Evolutionary conservation across 2,888 invertebrate species (phyloP).

Genomic region (Lycocerus yunnanus): DNA sequence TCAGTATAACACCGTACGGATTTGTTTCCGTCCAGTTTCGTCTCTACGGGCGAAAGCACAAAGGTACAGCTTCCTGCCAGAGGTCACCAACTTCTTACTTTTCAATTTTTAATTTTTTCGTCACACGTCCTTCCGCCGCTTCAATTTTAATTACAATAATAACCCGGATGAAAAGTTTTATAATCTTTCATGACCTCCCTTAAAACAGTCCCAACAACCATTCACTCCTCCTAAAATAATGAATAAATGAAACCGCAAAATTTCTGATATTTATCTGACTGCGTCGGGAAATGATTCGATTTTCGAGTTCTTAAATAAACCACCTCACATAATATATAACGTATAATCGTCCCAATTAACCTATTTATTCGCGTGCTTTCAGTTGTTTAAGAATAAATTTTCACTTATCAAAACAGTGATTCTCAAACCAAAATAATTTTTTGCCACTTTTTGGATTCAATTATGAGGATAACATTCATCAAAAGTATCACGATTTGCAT

Average conservation of each 20-base stretch:
- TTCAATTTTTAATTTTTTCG: too few relatives aligned
- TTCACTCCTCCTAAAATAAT: not conserved
- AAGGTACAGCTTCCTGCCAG: too few relatives aligned
- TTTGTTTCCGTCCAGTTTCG: not conserved
- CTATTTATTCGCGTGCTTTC: too few relatives aligned
- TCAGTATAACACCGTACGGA: not conserved
- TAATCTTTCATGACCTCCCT: not conserved
- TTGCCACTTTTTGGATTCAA: too few relatives aligned
- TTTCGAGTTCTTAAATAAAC: not conserved
- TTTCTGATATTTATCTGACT: not conserved
- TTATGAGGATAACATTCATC: too few relatives aligned
- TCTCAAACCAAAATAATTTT: too few relatives aligned
- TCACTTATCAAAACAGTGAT: too few relatives aligned
- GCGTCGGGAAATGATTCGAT: not conserved
- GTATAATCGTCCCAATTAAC: too few relatives aligned
- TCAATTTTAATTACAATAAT: not conserved
- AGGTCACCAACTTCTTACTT: too few relatives aligned
- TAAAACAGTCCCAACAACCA: not conserved
- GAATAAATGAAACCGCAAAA: not conserved
- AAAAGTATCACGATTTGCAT: too few relatives aligned
- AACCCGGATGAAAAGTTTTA: not conserved
- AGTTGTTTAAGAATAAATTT: too few relatives aligned
- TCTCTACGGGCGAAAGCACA: not conserved
- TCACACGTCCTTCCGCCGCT: not conserved
- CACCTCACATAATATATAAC: not conserved